These are phyloP conservation scores for Nymphalis c-album DNA, from an alignment of 2,888 invertebrate species.

Conservation along the genomic window DNA sequence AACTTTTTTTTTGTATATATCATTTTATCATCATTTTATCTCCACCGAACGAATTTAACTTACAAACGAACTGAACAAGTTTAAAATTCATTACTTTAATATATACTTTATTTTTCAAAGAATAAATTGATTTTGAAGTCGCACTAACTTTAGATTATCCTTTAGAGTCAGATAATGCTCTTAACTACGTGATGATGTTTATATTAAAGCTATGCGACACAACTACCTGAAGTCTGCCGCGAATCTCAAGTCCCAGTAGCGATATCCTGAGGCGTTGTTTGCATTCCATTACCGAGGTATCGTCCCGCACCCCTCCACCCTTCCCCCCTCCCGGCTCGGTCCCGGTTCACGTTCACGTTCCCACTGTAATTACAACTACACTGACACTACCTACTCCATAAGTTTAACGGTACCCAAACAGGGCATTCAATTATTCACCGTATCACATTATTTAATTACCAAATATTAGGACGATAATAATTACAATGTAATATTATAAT, in stretches of 20 bases:
- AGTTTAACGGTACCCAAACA: not conserved
- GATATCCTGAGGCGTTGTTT: slow-evolving; percentile 31
- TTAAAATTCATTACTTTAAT: not conserved
- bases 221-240: slow-evolving; percentile 7
- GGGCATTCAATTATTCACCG: not conserved
- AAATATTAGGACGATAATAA: too few species aligned
- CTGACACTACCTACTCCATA: not conserved
- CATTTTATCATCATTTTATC: too few species aligned
- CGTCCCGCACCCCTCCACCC: slow-evolving; percentile 10
- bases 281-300: slow-evolving; percentile 33
- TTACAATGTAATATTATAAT: too few species aligned
- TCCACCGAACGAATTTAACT: not conserved
- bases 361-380: slow-evolving; percentile 9
- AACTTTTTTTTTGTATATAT: too few species aligned
- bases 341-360: slow-evolving; percentile 5
- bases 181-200: too few species aligned
- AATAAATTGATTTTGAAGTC: too few species aligned
- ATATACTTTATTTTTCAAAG: too few species aligned
- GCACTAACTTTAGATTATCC: too few species aligned
- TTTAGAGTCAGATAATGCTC: not conserved
- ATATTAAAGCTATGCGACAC: not conserved
- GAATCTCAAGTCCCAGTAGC: slow-evolving; percentile 12
- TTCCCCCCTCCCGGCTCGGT: not conserved
- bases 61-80: not conserved
- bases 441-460: not conserved